Base-by-base conservation (phyloP, 1,140 invertebrate species). In the Pachypsylla venusta region DNA sequence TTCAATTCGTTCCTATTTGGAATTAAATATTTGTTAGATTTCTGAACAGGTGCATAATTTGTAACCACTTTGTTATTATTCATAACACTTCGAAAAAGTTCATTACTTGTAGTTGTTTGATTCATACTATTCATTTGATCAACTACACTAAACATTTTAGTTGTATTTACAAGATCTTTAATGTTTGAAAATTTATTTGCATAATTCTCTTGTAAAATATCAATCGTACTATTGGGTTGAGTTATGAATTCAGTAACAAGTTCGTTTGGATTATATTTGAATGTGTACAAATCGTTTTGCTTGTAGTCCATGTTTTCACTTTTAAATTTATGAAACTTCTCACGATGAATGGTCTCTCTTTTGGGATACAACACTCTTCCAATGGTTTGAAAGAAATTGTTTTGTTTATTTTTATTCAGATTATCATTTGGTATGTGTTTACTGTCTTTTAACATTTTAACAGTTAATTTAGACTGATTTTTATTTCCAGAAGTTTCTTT, bases 71-170 rank as follows among this genome's bases (percentile, higher is more conserved):
- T 4, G 16, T 48, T 22, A n/a, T 48, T 48, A 4, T n/a, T 48
- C 42, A 48, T 48, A 3, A 48, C n/a, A 22, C 42, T 48, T n/a
- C 4, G 16, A 5, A 48, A 19, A 19, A 19, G 7, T 5, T 19
- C n/a, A n/a, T 48, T n/a, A 7, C 16, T 19, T 19, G 16, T 19
- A 5, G 22, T 4, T n/a, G 16, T 22, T 22, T n/a, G 5, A 22
- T 48, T 48, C 42, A 48, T 48, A n/a, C n/a, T 48, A n/a, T 48
- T 48, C n/a, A n/a, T n/a, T 48, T 48, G 42, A 48, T 48, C 42
- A 3, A 48, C 16, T 19, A 19, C 22, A 22, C 42, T 48, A 19
- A 48, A 48, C 42, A 48, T 48, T 7, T 19, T 22, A 19, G 42
- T 22, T 7, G 42, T 19, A 19, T 48, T 19, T 19, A 48, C 5